Evolutionary conservation across 1,140 invertebrate genomes (phyloP).

Genomic region (Bemisia tabaci): DNA sequence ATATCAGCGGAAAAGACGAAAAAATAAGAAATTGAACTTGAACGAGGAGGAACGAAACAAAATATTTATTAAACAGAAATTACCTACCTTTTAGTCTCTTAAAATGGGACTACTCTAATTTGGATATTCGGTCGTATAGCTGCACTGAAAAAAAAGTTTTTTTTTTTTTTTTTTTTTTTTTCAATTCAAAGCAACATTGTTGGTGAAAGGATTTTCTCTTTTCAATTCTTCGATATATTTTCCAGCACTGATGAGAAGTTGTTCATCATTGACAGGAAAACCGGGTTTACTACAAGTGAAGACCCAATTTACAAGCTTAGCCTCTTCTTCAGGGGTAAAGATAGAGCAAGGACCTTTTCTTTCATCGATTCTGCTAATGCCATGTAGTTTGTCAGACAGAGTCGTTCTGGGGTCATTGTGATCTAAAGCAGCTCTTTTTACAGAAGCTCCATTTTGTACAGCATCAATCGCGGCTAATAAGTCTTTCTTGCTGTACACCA

Average conservation of each 20-base stretch:
- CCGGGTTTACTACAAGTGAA: neutral
- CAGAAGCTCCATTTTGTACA: neutral
- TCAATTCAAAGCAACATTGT: too few species aligned
- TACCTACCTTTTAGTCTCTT: too few species aligned
- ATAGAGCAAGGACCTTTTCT: neutral
- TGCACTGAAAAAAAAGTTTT: too few species aligned
- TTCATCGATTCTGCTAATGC: neutral
- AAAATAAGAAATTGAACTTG: too few species aligned
- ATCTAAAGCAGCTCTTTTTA: neutral
- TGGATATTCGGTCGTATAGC: too few species aligned
- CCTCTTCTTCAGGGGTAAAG: neutral
- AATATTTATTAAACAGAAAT: too few species aligned
- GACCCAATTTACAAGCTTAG: neutral
- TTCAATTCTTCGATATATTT: neutral
- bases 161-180: too few species aligned
- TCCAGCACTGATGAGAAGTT: neutral
- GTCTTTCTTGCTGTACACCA: neutral
- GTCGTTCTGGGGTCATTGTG: neutral
- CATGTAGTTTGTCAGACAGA: neutral
- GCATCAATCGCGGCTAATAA: neutral
- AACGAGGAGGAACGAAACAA: too few species aligned
- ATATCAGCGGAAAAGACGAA: too few species aligned
- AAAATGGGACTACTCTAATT: too few species aligned
- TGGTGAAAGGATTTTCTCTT: neutral
- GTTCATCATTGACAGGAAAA: neutral